These are phyloP conservation scores for Platorchestia sp. DNA, from an alignment of 1,140 invertebrate species.

Conservation along the genomic window DNA sequence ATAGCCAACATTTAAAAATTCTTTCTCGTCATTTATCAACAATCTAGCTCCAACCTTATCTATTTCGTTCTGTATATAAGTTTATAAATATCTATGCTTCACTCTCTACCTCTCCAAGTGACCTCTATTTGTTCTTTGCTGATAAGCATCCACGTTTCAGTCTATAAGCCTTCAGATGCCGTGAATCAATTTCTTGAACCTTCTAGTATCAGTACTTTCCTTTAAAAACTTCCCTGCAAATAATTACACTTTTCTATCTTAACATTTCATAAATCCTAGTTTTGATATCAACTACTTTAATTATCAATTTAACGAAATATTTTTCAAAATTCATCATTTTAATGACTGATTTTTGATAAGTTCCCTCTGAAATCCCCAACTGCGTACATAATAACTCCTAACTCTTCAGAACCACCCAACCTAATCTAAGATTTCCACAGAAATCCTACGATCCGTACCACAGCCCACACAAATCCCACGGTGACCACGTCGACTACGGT, in stretches of 20 bases:
- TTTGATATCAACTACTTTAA: no score
- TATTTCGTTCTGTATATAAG: no score
- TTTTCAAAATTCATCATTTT: not conserved
- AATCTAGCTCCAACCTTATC: no score
- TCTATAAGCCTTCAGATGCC: not conserved
- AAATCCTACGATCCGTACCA: not conserved
- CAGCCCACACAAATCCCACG: not conserved
- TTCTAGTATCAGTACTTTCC: not conserved
- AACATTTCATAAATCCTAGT: no score
- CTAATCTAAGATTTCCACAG: not conserved
- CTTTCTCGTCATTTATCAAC: no score
- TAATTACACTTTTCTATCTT: not conserved
- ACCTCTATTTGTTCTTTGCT: not conserved
- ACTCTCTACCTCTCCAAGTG: not conserved
- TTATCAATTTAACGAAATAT: no score
- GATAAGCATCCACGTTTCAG: not conserved
- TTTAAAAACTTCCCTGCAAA: no score
- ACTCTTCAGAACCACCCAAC: not conserved
- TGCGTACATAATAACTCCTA: no score
- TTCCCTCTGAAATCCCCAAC: not conserved
- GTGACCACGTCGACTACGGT: constrained; percentile 68
- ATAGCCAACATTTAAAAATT: no score
- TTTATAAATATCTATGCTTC: not conserved
- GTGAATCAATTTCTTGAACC: not conserved
- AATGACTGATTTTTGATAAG: not conserved